Conservation (phyloP, 2,113 vertebrate species). For the Phalacrocorax aristotelis region DNA sequence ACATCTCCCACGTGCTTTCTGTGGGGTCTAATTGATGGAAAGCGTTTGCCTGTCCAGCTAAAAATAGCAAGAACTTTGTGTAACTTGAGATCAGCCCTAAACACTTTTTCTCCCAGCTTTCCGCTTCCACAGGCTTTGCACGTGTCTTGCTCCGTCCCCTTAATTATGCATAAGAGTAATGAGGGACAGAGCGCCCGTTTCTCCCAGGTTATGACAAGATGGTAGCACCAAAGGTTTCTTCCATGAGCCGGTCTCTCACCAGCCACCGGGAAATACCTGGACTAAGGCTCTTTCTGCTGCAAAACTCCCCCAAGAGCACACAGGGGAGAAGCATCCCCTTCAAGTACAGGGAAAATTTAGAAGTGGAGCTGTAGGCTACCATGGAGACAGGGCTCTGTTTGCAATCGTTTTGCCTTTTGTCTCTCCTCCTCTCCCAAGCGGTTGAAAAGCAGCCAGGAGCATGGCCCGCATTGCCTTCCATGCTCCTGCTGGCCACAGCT, state of each 20-base stretch:
- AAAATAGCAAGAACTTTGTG: not conserved
- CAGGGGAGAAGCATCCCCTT: not conserved
- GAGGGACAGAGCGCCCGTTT: fast-evolving
- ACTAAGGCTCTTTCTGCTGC: not conserved
- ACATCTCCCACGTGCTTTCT: not conserved
- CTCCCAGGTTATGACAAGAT: fast-evolving
- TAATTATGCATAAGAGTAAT: fast-evolving
- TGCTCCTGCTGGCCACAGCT: not conserved
- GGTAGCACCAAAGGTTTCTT: not conserved
- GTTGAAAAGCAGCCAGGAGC: not conserved
- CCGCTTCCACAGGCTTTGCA: not conserved
- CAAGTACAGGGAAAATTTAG: slow-evolving; percentile 18
- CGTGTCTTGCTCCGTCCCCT: not conserved
- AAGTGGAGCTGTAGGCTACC: slow-evolving; percentile 45
- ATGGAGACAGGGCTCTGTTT: slow-evolving; percentile 57
- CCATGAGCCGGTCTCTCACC: not conserved
- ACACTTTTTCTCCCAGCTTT: not conserved
- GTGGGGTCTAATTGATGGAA: not conserved
- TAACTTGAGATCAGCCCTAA: not conserved
- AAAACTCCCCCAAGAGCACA: not conserved
- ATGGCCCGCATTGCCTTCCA: fast-evolving
- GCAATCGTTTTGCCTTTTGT: not conserved
- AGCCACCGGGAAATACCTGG: not conserved
- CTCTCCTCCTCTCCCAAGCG: not conserved
- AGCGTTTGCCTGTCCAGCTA: not conserved